Evolutionary conservation across 2,113 vertebrate species (phyloP), one percentile per base, ranked within the genome.

Genomic region (Panurus biarmicus): DNA sequence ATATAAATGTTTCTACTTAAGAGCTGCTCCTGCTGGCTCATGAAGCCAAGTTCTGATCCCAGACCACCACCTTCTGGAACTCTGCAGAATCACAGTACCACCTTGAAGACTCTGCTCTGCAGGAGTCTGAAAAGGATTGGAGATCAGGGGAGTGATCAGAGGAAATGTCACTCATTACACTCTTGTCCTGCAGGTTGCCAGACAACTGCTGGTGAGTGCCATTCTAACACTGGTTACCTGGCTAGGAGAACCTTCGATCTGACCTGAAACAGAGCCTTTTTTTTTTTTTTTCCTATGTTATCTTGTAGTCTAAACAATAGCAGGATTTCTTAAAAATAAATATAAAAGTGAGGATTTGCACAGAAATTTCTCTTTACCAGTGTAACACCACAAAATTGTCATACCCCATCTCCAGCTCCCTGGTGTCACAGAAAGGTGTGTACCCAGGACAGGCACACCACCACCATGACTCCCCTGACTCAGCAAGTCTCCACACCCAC

Each of bases 21-120:
- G 11, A 82, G 38, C 21, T 22, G 33, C 20, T 85, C 50, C 70
- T 65, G 14, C 67, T 16, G 11, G 12, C 45, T 87, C 11, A 3
- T 42, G 62, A 7, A 82, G 35, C 18, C 15, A 44, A 94, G 57
- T 35, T 25, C 38, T 85, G 57, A 91, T 96, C 69, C 60, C 61
- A 96, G 33, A 21, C 60, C 79, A 91, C 97, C 97, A 96, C 74
- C 97, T 97, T 54, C 85, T 91, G 97, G 96, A 94, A 71, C 21
- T 45, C 31, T 6, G 42, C 19, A 89, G 78, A 86, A 96, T 75
- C 75, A 83, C 96, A 94, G 29, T 7, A 35, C 20, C 4, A 28
- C 25, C 40, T n/a, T 14, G 14, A 29, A 66, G 18, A 12, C 5
- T 19, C 16, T 0, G 0, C 25, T 65, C 54, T 33, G 22, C n/a